A percentile compares a stretch with the other conserved stretches of the same genome.
Conservation (phyloP, 2,113 vertebrate genomes). For the Orthonyx spaldingii region DNA sequence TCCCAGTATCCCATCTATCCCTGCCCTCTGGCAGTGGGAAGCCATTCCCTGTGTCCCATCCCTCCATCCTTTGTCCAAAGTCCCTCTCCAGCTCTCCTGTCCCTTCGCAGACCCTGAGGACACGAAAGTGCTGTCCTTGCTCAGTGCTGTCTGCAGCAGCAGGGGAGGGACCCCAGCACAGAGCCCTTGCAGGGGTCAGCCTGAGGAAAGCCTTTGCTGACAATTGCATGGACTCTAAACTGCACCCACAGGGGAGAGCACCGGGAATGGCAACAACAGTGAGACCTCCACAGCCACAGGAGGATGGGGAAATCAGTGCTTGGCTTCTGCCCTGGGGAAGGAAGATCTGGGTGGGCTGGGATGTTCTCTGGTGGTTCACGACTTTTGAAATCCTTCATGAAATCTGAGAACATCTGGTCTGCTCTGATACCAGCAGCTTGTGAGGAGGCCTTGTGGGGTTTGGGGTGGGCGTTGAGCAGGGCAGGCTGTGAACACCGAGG, state of each 20-base stretch:
- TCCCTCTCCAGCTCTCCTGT: not conserved
- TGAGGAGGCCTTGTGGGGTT: not conserved
- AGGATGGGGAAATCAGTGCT: not conserved
- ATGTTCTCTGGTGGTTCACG: not conserved
- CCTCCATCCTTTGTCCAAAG: not conserved
- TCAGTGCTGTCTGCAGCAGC: not conserved
- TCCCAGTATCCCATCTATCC: rapidly evolving
- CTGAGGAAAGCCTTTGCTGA: not conserved
- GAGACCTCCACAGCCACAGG: not conserved
- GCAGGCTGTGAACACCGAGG: not conserved
- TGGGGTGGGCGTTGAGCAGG: not conserved
- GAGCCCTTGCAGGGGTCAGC: not conserved
- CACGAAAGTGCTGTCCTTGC: not conserved
- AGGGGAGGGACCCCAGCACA: not conserved
- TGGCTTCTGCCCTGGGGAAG: not conserved
- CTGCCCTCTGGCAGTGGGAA: not conserved
- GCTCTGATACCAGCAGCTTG: not conserved
- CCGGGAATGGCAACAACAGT: not conserved
- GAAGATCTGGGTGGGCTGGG: not conserved
- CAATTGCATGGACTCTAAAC: not conserved
- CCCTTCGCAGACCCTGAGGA: not conserved
- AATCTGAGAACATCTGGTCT: not conserved
- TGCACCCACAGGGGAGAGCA: not conserved
- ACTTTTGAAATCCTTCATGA: not conserved
- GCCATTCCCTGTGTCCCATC: not conserved